These are phyloP conservation scores for Elachura formosa DNA, from an alignment of 2,113 vertebrate species.

Conservation along the genomic window DNA sequence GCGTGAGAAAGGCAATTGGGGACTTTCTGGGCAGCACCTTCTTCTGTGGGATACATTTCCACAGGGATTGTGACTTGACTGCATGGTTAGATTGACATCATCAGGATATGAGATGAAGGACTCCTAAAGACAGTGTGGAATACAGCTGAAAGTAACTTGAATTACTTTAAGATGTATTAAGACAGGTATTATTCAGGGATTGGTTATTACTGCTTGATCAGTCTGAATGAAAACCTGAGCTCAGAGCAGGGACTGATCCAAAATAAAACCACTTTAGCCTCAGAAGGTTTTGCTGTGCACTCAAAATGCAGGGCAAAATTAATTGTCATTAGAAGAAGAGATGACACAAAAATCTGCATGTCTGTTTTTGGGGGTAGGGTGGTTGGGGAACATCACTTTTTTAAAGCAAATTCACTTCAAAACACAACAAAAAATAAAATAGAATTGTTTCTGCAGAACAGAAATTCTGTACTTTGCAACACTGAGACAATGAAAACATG, in stretches of 20 bases:
- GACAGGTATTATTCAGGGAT: background rate
- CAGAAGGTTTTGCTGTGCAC: background rate
- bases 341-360: background rate
- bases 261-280: background rate
- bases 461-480: background rate
- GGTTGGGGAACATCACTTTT: background rate
- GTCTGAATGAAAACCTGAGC: background rate
- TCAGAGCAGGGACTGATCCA: background rate
- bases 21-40: background rate
- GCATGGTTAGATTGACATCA: background rate
- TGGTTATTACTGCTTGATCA: background rate
- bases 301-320: background rate
- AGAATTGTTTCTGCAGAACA: background rate
- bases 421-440: background rate
- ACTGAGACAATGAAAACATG: background rate
- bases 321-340: background rate
- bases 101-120: background rate
- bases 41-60: background rate
- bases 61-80: background rate
- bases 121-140: background rate
- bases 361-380: background rate
- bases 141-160: background rate
- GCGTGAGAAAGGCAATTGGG: background rate
- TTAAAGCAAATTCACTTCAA: background rate
- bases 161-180: background rate